These are phyloP conservation scores for Sylvicola cinctus DNA, from an alignment of 2,888 invertebrate species.

Conservation along the genomic window DNA sequence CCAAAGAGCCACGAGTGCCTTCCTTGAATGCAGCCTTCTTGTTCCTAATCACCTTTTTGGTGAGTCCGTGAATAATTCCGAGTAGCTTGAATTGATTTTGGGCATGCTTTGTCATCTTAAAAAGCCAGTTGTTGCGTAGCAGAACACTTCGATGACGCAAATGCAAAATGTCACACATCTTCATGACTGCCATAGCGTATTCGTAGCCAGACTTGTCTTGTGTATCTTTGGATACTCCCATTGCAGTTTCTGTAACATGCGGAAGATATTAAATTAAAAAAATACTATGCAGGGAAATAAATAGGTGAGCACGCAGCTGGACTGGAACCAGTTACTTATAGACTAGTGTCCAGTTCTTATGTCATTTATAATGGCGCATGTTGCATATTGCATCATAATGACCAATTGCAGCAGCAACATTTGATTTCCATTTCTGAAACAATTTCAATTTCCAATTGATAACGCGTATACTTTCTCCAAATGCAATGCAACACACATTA, in stretches of 20 bases:
- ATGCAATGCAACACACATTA: too few relatives aligned
- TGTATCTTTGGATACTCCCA: conserved; percentile 69
- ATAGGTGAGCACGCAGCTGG: too few relatives aligned
- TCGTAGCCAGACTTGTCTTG: conserved; percentile 65
- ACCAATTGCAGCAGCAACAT: too few relatives aligned
- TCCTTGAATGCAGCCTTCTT: conserved; percentile 54
- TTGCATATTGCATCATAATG: too few relatives aligned
- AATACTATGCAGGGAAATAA: not conserved
- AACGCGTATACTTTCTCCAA: too few relatives aligned
- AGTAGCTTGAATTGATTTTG: conserved; percentile 54
- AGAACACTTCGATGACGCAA: conserved; percentile 62
- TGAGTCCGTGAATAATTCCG: conserved; percentile 57
- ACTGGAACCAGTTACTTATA: too few relatives aligned
- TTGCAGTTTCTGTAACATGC: conserved; percentile 47
- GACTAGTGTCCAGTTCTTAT: too few relatives aligned
- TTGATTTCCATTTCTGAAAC: too few relatives aligned
- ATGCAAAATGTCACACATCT: conserved; percentile 72
- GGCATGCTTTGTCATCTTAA: conserved; percentile 54
- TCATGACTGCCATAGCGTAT: conserved; percentile 76
- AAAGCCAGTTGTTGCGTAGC: conserved; percentile 55
- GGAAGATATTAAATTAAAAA: not conserved
- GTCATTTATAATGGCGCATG: too few relatives aligned
- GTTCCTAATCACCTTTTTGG: conserved; percentile 54
- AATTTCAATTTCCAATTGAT: too few relatives aligned
- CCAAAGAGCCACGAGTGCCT: conserved; percentile 32